Evolutionary conservation across 1,140 invertebrate species (phyloP).

Genomic region (Belonocnema kinseyi): DNA sequence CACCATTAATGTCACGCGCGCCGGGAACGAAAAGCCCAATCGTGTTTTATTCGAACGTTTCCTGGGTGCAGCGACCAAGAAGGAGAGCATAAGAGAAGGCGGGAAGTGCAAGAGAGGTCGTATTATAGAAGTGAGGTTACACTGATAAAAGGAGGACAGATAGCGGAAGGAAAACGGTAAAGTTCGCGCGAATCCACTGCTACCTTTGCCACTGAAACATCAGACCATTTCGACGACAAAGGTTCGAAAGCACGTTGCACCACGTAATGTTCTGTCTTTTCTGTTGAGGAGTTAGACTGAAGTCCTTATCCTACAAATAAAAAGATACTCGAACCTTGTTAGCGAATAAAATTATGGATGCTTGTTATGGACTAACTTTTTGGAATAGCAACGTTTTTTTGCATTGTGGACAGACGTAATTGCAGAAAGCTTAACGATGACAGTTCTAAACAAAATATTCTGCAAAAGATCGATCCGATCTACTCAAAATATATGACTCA

Average conservation of each 20-base stretch:
- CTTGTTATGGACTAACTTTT: background rate
- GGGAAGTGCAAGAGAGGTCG: background rate
- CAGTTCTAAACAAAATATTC: too few species aligned
- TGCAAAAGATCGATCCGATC: too few species aligned
- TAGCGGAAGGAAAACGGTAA: slow-evolving; percentile 34
- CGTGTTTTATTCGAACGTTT: slow-evolving; percentile 52
- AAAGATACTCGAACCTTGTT: too few species aligned
- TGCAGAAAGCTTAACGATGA: too few species aligned
- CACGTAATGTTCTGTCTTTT: slow-evolving; percentile 19
- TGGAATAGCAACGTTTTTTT: too few species aligned
- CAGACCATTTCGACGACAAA: slow-evolving; percentile 28
- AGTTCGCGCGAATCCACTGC: slow-evolving; percentile 46
- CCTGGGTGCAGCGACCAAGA: slow-evolving; percentile 9
- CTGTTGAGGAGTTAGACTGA: background rate
- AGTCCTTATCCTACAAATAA: background rate
- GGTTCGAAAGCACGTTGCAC: slow-evolving; percentile 37
- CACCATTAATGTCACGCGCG: slow-evolving; percentile 55
- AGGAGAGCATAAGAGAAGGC: slow-evolving; percentile 31
- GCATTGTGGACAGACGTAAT: too few species aligned
- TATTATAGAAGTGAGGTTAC: slow-evolving; percentile 35
- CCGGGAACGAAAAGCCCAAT: slow-evolving; percentile 53
- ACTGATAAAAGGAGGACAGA: slow-evolving; percentile 26
- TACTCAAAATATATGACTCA: too few species aligned
- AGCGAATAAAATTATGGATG: too few species aligned
- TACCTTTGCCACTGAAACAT: slow-evolving; percentile 16